Evolutionary conservation across 2,888 invertebrate genomes (phyloP).

Genomic region (Aphidoletes aphidimyza): DNA sequence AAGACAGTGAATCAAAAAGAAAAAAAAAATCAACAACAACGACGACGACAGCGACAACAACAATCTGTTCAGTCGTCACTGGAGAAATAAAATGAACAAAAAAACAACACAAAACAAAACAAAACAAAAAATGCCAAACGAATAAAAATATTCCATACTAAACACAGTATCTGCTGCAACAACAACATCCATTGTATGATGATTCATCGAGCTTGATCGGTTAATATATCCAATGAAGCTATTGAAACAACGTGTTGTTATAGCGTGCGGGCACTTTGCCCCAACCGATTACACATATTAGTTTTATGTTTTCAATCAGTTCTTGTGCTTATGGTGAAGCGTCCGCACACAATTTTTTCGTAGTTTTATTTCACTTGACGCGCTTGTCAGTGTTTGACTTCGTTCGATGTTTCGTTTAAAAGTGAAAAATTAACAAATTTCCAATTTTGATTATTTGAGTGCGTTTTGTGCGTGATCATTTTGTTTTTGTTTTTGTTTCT

Average conservation of each 20-base stretch:
- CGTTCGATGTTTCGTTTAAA: neutral
- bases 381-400: neutral
- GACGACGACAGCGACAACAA: neutral
- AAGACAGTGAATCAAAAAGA: too few relatives aligned
- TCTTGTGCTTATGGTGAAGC: constrained; percentile 12
- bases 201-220: constrained; percentile 48
- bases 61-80: neutral
- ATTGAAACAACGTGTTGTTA: neutral
- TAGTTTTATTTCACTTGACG: constrained; percentile 32
- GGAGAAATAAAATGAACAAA: neutral
- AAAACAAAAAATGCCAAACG: neutral
- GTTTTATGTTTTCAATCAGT: constrained; percentile 48
- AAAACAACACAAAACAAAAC: neutral
- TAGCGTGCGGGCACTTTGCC: neutral
- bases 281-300: neutral
- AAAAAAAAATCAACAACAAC: neutral
- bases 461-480: too few relatives aligned
- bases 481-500: too few relatives aligned
- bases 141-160: neutral
- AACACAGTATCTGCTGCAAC: constrained; percentile 1
- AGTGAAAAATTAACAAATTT: too few relatives aligned
- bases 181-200: neutral
- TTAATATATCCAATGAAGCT: constrained; percentile 10
- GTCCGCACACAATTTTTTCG: constrained; percentile 35
- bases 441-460: too few relatives aligned